These are phyloP conservation scores for Electrophaes corylata DNA, from an alignment of 2,888 invertebrate species.

Conservation along the genomic window DNA sequence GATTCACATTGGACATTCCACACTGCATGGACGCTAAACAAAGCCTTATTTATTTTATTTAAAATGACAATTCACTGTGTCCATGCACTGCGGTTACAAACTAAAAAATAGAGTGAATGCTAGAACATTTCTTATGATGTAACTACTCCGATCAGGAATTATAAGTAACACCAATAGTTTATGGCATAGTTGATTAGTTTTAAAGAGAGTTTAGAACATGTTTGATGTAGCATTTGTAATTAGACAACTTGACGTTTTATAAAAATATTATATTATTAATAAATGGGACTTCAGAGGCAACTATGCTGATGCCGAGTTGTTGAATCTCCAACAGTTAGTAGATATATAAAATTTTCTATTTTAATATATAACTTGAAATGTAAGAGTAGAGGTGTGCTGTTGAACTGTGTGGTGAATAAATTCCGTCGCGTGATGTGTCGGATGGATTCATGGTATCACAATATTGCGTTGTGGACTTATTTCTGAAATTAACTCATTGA, in stretches of 20 bases:
- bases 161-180: conserved; percentile 78
- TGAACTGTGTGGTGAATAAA: conserved; percentile 69
- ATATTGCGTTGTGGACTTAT: conserved; percentile 53
- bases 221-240: conserved; percentile 79
- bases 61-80: conserved; percentile 36
- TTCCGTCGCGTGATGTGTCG: conserved; percentile 50
- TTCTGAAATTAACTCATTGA: conserved; percentile 37
- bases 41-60: conserved; percentile 36
- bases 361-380: conserved; percentile 73
- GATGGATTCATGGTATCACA: conserved; percentile 48
- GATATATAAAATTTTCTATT: conserved; percentile 82
- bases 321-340: conserved; percentile 75
- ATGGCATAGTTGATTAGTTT: conserved; percentile 67
- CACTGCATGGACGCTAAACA: conserved; percentile 38
- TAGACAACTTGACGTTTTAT: conserved; percentile 73
- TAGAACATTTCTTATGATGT: conserved; percentile 59
- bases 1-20: conserved; percentile 41
- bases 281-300: conserved; percentile 56
- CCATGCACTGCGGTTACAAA: conserved; percentile 39
- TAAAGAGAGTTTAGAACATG: conserved; percentile 70
- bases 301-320: conserved; percentile 62
- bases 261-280: conserved; percentile 50
- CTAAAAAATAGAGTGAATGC: conserved; percentile 33
- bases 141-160: conserved; percentile 55
- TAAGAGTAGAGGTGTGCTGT: conserved; percentile 70